Evolutionary conservation across 2,797 vertebrate species (phyloP).

Genomic region (Margarornis squamiger): DNA sequence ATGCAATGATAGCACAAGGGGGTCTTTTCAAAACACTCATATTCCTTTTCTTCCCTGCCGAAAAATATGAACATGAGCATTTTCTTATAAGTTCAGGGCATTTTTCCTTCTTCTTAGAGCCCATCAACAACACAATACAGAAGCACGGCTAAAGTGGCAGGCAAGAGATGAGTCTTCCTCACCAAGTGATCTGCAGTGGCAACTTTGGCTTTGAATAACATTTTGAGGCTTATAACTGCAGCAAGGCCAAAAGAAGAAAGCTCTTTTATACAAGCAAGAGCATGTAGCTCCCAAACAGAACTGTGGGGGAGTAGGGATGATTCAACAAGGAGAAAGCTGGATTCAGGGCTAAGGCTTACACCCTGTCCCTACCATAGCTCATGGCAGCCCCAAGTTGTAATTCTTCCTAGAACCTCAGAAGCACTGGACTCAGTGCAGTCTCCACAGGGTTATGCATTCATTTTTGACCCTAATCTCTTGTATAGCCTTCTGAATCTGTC

Average conservation of each 20-base stretch:
- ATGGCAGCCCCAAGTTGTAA: neutral
- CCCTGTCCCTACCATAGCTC: neutral
- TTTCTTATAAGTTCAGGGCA: neutral
- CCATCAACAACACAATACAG: neutral
- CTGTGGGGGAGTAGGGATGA: neutral
- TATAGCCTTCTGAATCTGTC: neutral
- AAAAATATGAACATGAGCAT: neutral
- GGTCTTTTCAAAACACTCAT: neutral
- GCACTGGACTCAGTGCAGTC: neutral
- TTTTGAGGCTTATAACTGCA: neutral
- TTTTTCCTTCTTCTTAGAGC: neutral
- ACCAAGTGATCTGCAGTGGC: neutral
- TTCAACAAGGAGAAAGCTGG: neutral
- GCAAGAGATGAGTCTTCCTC: neutral
- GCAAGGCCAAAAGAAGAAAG: neutral
- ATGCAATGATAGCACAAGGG: neutral
- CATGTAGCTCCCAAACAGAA: neutral
- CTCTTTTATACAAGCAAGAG: neutral
- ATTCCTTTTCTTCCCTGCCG: neutral
- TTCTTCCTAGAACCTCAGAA: neutral
- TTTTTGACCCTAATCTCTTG: neutral
- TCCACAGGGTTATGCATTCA: neutral
- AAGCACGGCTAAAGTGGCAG: neutral
- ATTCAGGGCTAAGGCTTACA: neutral
- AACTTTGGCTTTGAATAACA: neutral